Evolutionary conservation across 2,113 vertebrate species (phyloP), one percentile per base, ranked within the genome.

Genomic region (Mirza zaza): DNA sequence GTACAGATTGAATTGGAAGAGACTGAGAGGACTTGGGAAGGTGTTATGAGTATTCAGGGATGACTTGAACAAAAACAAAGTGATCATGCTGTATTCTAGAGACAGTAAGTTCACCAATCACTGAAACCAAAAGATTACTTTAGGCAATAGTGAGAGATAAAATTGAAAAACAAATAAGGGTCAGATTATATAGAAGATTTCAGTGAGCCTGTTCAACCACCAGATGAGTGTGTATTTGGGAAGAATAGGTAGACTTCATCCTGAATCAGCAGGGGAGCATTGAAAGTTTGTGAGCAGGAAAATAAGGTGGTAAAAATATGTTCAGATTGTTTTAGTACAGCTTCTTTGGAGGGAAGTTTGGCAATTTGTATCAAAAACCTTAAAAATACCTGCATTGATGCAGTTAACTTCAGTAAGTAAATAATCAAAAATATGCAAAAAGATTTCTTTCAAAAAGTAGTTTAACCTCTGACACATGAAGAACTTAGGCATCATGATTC

Each of bases 211-310:
- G 0, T 67, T 18, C 68, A 67, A 11, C 48, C 25, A 5, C n/a
- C 39, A 90, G 11, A 87, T 65, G 23, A 63, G 9, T 76, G 32
- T 67, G 8, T 92, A 65, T 88, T 89, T 76, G 48, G 39, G 67
- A 55, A 61, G 21, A 14, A 59, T 48, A 1, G 3, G 23, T 86
- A 5, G 6, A 50, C 80, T 68, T 92, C 52, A 76, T 85, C 77
- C 90, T 88, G 2, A 80, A 63, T 45, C 68, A 70, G 5, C 63
- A 32, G 91, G 45, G 85, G 32, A 92, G 15, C 59, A 84, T 4
- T 92, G 45, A 92, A 52, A 36, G 10, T 39, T 93, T 95, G 23
- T 45, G 34, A 93, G 29, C 76, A 86, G n/a, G 45, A 73, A 95
- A 67, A 67, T 73, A 81, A 50, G 50, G 18, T 77, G 42, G 18